These are phyloP conservation scores for Chironomus striatipennis DNA, from an alignment of 1,140 invertebrate species.

Conservation along the genomic window DNA sequence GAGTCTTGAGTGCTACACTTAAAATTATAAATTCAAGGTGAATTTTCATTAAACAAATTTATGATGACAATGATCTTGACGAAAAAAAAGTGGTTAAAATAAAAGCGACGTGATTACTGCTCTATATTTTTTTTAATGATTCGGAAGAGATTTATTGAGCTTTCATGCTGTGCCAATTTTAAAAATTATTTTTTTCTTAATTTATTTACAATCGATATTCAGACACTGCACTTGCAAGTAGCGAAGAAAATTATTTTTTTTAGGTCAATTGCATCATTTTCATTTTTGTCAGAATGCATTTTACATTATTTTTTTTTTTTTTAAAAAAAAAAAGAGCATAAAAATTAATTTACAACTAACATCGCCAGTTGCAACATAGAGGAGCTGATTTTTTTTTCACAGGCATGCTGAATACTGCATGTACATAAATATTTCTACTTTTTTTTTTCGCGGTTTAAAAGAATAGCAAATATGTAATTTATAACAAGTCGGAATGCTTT, in stretches of 20 bases:
- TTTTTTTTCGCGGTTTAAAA: constrained; percentile 7
- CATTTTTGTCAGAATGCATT: not conserved
- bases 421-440: not conserved
- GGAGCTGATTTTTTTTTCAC: not conserved
- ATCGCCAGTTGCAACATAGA: not conserved
- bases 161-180: not conserved
- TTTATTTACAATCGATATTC: too few relatives aligned
- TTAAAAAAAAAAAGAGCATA: too few relatives aligned
- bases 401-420: not conserved
- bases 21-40: constrained; percentile 9
- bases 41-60: not conserved
- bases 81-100: too few relatives aligned
- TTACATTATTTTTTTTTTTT: too few relatives aligned
- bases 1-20: too few relatives aligned
- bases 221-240: too few relatives aligned
- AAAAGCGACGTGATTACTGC: not conserved
- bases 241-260: too few relatives aligned
- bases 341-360: constrained; percentile 10
- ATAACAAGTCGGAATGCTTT: not conserved
- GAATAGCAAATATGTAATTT: constrained; percentile 14
- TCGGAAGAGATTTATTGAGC: not conserved
- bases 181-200: too few relatives aligned
- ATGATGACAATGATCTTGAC: constrained; percentile 7
- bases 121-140: not conserved
- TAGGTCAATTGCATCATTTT: not conserved